Evolutionary conservation across 2,888 invertebrate genomes (phyloP).

Genomic region (Drosophila nr. perissopoda): DNA sequence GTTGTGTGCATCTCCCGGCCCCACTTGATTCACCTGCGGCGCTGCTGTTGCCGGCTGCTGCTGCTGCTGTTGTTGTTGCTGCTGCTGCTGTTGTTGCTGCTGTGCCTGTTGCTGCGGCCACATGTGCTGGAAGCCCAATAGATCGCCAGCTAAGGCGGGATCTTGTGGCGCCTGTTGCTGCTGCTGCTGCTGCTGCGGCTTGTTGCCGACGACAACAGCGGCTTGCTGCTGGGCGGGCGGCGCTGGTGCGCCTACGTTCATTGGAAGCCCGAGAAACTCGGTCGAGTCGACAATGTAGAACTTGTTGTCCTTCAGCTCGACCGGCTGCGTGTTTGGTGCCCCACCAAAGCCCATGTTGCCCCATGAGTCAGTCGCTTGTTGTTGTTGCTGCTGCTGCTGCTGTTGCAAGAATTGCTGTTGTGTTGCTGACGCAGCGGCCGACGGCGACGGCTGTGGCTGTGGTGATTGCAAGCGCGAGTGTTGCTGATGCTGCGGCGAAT

Average conservation of each 20-base stretch:
- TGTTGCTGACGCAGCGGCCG: constrained; percentile 36
- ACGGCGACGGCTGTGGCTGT: constrained; percentile 79
- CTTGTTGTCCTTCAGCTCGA: constrained; percentile 83
- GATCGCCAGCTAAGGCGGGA: constrained; percentile 75
- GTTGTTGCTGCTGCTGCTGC: constrained; percentile 64
- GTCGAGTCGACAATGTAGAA: constrained; percentile 84
- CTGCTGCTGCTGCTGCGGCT: constrained; percentile 62
- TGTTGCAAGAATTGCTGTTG: constrained; percentile 70
- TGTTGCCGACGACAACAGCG: constrained; percentile 42
- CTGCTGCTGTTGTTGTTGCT: constrained; percentile 59
- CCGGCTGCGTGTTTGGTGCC: constrained; percentile 62
- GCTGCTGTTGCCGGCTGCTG: constrained; percentile 61
- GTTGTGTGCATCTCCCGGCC: constrained; percentile 79
- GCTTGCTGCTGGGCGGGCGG: constrained; percentile 48
- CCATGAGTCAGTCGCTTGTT: constrained; percentile 64
- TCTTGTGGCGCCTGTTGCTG: constrained; percentile 75
- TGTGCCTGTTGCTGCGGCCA: constrained; percentile 82
- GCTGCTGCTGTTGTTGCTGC: constrained; percentile 66
- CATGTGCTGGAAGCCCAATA: constrained; percentile 84
- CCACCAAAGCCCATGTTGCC: constrained; percentile 71
- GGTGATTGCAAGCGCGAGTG: constrained; percentile 82
- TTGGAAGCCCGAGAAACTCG: constrained; percentile 85
- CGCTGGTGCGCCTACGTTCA: constrained; percentile 76
- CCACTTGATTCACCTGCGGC: constrained; percentile 59
- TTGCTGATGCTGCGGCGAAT: constrained; percentile 82